Evolutionary conservation across 2,113 vertebrate genomes (phyloP).

Genomic region (Amazona guildingii): DNA sequence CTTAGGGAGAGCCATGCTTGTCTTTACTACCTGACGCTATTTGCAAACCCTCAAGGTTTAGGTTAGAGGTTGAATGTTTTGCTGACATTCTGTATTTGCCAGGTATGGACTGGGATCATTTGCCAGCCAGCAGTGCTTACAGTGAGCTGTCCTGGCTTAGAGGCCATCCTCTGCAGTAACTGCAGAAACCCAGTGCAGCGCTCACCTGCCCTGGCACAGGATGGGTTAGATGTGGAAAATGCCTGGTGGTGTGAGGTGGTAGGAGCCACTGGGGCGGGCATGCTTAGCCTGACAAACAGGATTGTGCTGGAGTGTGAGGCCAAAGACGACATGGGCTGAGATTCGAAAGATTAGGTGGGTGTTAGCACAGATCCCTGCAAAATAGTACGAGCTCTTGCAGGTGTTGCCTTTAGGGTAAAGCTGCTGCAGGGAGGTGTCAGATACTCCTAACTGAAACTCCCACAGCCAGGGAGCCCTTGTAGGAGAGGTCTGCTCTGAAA

Average conservation of each 20-base stretch:
- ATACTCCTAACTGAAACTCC: constrained; percentile 40
- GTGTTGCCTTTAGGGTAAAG: constrained; percentile 49
- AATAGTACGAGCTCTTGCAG: constrained; percentile 21
- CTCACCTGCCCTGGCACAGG: background rate
- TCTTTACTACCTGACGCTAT: background rate
- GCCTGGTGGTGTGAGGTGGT: background rate
- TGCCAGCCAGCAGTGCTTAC: background rate
- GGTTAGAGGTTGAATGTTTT: background rate
- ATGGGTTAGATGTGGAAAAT: background rate
- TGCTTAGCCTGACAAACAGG: background rate
- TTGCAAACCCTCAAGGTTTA: background rate
- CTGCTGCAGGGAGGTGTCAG: constrained; percentile 40
- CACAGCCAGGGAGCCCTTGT: background rate
- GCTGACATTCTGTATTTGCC: background rate
- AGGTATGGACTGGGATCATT: background rate
- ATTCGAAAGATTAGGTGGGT: constrained; percentile 12
- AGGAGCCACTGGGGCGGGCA: background rate
- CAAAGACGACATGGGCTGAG: background rate
- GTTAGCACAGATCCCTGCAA: background rate
- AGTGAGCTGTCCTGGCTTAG: background rate
- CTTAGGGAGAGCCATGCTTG: background rate
- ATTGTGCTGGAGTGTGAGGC: background rate
- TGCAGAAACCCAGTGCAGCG: background rate
- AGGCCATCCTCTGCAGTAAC: background rate
- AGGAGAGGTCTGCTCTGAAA: constrained; percentile 31